Percentiles rank a stretch among this genome's conserved stretches.
Evolutionary conservation across 2,797 vertebrate species (phyloP).

Genomic region (Myoxocephalus aenaeus): DNA sequence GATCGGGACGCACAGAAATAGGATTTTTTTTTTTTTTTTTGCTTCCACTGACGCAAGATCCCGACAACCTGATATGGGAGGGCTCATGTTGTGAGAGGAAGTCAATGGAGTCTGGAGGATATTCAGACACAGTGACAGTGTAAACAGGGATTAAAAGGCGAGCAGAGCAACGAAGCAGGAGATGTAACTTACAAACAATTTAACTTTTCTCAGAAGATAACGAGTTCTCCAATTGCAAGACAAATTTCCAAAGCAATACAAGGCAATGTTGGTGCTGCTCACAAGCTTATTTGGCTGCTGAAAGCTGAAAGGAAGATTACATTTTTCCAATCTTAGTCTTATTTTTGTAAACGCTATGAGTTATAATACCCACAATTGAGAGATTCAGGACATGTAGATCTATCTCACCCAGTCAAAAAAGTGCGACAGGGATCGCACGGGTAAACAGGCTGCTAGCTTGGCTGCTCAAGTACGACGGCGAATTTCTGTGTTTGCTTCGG

Average conservation of each 20-base stretch:
- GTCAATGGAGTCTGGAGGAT: constrained; percentile 47
- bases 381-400: not conserved
- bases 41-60: constrained; percentile 61
- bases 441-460: not conserved
- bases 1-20: constrained; percentile 65
- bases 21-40: constrained; percentile 43
- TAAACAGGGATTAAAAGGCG: constrained; percentile 19
- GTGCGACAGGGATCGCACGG: not conserved
- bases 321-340: not conserved
- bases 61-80: constrained; percentile 51
- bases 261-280: constrained; percentile 1
- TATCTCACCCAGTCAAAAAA: not conserved
- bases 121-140: constrained; percentile 10
- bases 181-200: not conserved
- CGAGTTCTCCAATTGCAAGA: not conserved
- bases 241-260: not conserved
- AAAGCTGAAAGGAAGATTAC: not conserved
- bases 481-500: no score
- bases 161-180: not conserved
- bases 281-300: constrained; percentile 9
- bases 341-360: not conserved
- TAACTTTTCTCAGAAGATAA: not conserved
- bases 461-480: no score
- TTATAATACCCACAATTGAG: not conserved
- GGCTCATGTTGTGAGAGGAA: constrained; percentile 61